phyloP scores from a whole-genome alignment of 2,888 invertebrate species.

The Mongoloraphidia duomilia region DNA sequence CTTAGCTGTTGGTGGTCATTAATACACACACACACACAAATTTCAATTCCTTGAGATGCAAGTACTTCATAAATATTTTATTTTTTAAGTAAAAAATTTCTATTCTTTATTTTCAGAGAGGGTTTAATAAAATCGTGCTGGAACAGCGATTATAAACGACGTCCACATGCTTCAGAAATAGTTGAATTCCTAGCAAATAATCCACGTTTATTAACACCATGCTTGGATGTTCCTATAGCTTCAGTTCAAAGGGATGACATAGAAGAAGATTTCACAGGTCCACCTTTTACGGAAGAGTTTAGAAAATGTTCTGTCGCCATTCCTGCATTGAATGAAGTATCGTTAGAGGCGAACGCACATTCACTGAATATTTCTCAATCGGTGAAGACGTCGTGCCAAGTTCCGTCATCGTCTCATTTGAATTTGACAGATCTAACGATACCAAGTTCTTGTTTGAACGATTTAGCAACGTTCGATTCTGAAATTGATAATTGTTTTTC shows the following conservation, averaged over 20 bases:
- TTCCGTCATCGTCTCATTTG: too few species aligned
- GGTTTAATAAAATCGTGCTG: constrained; percentile 67
- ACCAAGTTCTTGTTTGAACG: too few species aligned
- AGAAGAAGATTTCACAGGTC: constrained; percentile 38
- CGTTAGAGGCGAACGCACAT: too few species aligned
- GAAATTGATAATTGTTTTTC: too few species aligned
- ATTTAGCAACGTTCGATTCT: too few species aligned
- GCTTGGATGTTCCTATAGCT: constrained; percentile 59
- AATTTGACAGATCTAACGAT: too few species aligned
- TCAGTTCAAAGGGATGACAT: constrained; percentile 59
- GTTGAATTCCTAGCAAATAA: constrained; percentile 67
- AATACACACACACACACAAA: too few species aligned
- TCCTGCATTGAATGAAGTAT: too few species aligned
- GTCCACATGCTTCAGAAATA: constrained; percentile 65
- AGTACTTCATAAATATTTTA: background rate
- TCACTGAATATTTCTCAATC: too few species aligned
- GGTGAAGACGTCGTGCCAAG: too few species aligned
- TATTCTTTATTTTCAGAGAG: constrained; percentile 37
- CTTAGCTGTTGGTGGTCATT: too few species aligned
- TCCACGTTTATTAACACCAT: constrained; percentile 61
- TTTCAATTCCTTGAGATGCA: constrained; percentile 1
- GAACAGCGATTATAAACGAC: constrained; percentile 49
- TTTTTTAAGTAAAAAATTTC: background rate
- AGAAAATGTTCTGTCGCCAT: constrained; percentile 28
- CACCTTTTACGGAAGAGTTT: constrained; percentile 26